These are phyloP conservation scores for Blastobasis adustella DNA, from an alignment of 2,888 invertebrate species.

Conservation along the genomic window DNA sequence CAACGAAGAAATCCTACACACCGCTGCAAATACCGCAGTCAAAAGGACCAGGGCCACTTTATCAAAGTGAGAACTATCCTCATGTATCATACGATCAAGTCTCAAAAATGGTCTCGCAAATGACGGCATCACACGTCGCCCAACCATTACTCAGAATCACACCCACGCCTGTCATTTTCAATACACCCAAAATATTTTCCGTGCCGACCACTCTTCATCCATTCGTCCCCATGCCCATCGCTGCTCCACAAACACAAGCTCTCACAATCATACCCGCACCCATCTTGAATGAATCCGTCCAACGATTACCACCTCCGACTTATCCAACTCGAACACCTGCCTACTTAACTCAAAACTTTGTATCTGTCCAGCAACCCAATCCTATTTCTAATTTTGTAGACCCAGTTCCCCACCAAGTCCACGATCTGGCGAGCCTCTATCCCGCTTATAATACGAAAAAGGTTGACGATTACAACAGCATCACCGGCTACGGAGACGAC, in stretches of 20 bases:
- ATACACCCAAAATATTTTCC: constrained; percentile 47
- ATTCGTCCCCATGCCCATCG: constrained; percentile 60
- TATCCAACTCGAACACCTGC: constrained; percentile 25
- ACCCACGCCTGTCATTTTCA: constrained; percentile 45
- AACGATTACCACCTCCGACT: constrained; percentile 28
- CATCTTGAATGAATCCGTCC: constrained; percentile 47
- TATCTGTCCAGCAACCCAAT: constrained; percentile 46
- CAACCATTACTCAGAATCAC: constrained; percentile 41
- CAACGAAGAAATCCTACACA: constrained; percentile 47
- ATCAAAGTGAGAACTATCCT: constrained; percentile 63
- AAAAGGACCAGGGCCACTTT: constrained; percentile 51
- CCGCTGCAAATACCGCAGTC: constrained; percentile 52
- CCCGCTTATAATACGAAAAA: constrained; percentile 60
- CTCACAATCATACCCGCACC: constrained; percentile 54
- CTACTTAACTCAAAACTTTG: constrained; percentile 33
- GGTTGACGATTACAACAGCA: constrained; percentile 65
- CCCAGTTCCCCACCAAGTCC: constrained; percentile 62
- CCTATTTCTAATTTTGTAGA: constrained; percentile 70
- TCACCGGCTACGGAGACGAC: constrained; percentile 63
- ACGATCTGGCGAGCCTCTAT: constrained; percentile 48
- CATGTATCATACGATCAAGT: constrained; percentile 53
- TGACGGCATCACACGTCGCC: constrained; percentile 56
- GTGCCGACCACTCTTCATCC: constrained; percentile 75
- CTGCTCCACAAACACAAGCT: constrained; percentile 41
- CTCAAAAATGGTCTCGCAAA: constrained; percentile 64